phyloP scores from a whole-genome alignment of 1,140 invertebrate genomes.

The Ceratina australensis region DNA sequence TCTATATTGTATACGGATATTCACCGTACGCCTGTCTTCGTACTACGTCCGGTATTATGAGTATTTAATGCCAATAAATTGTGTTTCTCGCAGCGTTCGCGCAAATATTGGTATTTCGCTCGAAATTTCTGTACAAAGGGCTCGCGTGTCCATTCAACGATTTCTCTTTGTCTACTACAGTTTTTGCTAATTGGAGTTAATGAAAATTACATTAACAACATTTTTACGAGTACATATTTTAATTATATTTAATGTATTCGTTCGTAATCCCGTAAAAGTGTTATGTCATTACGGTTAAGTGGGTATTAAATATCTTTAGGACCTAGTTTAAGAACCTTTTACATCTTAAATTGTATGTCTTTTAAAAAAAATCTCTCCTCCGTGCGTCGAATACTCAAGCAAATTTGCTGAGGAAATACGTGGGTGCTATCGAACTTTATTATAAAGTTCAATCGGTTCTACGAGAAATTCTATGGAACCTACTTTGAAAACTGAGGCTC shows the following conservation, averaged over 20 bases:
- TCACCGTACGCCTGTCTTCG: not conserved
- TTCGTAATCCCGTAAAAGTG: too few species aligned
- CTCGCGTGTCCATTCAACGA: not conserved
- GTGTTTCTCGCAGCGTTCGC: not conserved
- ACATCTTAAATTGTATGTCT: too few species aligned
- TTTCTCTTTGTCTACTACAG: not conserved
- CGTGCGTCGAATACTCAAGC: not conserved
- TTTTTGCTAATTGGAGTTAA: not conserved
- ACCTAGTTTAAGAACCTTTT: too few species aligned
- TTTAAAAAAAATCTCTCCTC: too few species aligned
- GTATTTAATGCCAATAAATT: not conserved
- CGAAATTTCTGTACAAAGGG: not conserved
- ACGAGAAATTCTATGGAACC: not conserved
- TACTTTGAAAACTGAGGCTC: not conserved
- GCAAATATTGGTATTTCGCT: constrained; percentile 1
- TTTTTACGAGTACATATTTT: too few species aligned
- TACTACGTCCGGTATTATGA: not conserved
- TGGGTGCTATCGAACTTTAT: not conserved
- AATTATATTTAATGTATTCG: not conserved
- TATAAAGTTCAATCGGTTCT: not conserved
- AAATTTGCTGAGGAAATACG: not conserved
- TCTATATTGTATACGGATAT: too few species aligned
- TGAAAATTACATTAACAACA: not conserved
- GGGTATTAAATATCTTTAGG: too few species aligned
- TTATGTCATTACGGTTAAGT: too few species aligned